Evolutionary conservation across 2,888 invertebrate species (phyloP).

Genomic region (Chymomyza procnemis): DNA sequence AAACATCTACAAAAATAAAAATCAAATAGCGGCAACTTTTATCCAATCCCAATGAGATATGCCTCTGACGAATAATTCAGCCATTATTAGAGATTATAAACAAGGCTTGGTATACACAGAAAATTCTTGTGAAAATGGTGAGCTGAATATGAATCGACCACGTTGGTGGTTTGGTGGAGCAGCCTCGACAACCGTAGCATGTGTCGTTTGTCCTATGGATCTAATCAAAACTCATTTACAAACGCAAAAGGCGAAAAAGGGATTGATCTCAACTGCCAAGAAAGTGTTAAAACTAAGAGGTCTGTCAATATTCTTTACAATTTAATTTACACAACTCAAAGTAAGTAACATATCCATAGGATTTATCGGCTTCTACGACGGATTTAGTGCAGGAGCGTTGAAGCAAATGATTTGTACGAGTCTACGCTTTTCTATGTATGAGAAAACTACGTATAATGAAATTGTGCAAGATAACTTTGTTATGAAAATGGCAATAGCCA

Average conservation of each 20-base stretch:
- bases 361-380: slow-evolving; percentile 44
- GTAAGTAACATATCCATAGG: slow-evolving; percentile 1
- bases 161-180: slow-evolving; percentile 58
- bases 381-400: slow-evolving; percentile 39
- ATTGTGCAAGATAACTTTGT: slow-evolving; percentile 14
- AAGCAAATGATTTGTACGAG: slow-evolving; percentile 43
- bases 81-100: too few species aligned
- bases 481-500: slow-evolving; percentile 32
- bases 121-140: background rate
- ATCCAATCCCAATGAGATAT: too few species aligned
- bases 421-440: slow-evolving; percentile 40
- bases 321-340: too few species aligned
- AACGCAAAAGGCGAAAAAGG: slow-evolving; percentile 26
- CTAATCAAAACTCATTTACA: slow-evolving; percentile 53
- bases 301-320: background rate
- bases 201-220: slow-evolving; percentile 43
- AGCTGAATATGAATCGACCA: slow-evolving; percentile 15
- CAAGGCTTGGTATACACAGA: background rate
- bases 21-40: too few species aligned
- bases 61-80: too few species aligned
- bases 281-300: slow-evolving; percentile 29
- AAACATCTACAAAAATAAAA: too few species aligned
- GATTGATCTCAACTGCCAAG: slow-evolving; percentile 17
- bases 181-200: slow-evolving; percentile 38
- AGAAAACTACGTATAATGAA: slow-evolving; percentile 21